Conservation (phyloP, 2,797 vertebrate genomes). For the Malacoraja senta region DNA sequence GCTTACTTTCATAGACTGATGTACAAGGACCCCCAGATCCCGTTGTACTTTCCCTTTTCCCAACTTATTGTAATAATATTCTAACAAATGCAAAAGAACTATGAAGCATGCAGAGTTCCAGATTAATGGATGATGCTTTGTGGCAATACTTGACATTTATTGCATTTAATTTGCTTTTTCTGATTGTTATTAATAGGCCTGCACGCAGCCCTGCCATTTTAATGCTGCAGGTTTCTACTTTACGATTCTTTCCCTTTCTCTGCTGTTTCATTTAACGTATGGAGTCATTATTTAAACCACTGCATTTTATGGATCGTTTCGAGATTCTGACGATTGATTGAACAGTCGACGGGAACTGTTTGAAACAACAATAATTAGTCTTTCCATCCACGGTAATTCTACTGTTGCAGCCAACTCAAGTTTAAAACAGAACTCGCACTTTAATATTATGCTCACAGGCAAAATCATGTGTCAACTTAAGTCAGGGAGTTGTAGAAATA, state of each 20-base stretch:
- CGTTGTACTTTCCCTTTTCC: too few relatives aligned
- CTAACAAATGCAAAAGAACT: not conserved
- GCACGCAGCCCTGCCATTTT: not conserved
- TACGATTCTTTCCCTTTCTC: not conserved
- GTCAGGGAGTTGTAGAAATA: not conserved
- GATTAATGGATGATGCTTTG: not conserved
- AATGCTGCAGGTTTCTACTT: not conserved
- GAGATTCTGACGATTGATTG: constrained; percentile 17
- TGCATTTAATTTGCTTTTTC: not conserved
- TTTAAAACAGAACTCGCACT: not conserved
- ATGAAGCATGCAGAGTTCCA: not conserved
- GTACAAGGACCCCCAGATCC: too few relatives aligned
- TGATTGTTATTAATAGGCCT: not conserved
- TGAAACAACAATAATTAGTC: constrained; percentile 22
- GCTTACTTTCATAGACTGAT: too few relatives aligned
- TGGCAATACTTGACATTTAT: not conserved
- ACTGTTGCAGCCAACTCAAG: not conserved
- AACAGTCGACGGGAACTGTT: not conserved
- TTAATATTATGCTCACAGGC: not conserved
- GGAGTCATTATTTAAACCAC: not conserved
- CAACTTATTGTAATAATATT: not conserved
- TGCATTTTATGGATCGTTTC: constrained; percentile 8
- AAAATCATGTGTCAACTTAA: not conserved
- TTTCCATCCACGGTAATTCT: not conserved
- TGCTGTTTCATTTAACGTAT: not conserved